A percentile compares a stretch with the other conserved stretches of the same genome.
Conservation (phyloP, 2,113 vertebrate genomes). For the Xyrauchen texanus region DNA sequence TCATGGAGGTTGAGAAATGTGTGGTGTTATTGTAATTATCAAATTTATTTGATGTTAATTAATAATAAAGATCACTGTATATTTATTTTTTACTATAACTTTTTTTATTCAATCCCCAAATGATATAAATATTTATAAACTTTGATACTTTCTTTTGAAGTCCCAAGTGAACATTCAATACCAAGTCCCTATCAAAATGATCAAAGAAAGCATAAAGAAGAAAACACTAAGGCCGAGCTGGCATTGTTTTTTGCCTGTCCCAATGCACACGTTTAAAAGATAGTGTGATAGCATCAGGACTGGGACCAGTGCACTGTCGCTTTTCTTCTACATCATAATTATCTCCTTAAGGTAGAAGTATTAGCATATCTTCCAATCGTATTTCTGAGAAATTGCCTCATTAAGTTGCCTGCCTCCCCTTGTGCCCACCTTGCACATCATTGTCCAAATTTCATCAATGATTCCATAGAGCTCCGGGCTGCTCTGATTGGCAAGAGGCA, state of each 20-base stretch:
- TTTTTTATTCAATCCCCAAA: conserved; percentile 64
- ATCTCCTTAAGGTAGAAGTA: conserved; percentile 87
- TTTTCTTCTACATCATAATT: conserved; percentile 85
- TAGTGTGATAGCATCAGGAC: conserved; percentile 47
- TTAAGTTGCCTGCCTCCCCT: conserved; percentile 80
- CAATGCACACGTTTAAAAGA: conserved; percentile 64
- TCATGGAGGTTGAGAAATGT: neutral
- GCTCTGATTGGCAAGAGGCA: conserved; percentile 77
- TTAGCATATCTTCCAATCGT: conserved; percentile 86
- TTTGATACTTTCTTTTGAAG: conserved; percentile 54
- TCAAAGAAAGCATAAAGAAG: conserved; percentile 71
- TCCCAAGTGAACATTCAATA: conserved; percentile 67
- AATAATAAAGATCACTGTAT: conserved; percentile 76
- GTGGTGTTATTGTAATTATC: neutral
- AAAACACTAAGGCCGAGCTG: conserved; percentile 68
- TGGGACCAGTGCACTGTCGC: conserved; percentile 72
- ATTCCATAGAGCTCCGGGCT: conserved; percentile 71
- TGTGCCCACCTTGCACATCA: conserved; percentile 78
- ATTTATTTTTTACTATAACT: conserved; percentile 60
- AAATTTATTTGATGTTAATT: conserved; percentile 68
- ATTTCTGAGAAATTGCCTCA: conserved; percentile 85
- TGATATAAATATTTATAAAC: conserved; percentile 79
- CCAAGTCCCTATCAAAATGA: conserved; percentile 69
- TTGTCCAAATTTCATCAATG: conserved; percentile 79
- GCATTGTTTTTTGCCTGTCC: conserved; percentile 71